Evolutionary conservation across 2,797 vertebrate genomes (phyloP).

Genomic region (Myiothlypis chrysogaster): DNA sequence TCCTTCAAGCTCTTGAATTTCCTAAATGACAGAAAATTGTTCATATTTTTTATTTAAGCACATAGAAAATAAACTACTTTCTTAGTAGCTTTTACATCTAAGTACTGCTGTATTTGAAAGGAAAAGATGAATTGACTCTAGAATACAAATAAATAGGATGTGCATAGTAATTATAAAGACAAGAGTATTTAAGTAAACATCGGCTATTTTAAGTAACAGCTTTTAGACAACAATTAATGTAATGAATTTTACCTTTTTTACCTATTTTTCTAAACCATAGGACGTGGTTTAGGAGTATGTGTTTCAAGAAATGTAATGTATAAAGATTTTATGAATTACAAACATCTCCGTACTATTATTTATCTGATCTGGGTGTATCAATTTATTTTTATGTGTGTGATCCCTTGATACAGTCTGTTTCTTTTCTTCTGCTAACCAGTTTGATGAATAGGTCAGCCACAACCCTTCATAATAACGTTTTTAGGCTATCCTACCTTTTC

Average conservation of each 20-base stretch:
- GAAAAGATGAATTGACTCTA: not conserved
- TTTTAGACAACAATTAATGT: not conserved
- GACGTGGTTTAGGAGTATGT: not conserved
- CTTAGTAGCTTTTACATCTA: not conserved
- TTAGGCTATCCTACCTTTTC: slow-evolving; percentile 21
- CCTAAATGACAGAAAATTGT: not conserved
- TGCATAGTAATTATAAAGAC: not conserved
- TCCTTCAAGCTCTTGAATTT: not conserved
- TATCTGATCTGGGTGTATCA: not conserved
- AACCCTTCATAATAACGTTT: not conserved
- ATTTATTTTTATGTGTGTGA: not conserved
- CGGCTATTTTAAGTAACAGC: not conserved
- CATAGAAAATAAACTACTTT: not conserved
- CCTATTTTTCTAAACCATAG: not conserved
- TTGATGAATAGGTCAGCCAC: not conserved
- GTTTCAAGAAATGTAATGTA: not conserved
- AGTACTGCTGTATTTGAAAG: not conserved
- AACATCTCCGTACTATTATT: not conserved
- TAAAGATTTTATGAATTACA: not conserved
- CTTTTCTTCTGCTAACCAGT: not conserved
- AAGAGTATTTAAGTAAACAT: not conserved
- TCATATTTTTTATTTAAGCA: not conserved
- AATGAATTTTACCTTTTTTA: fast-evolving
- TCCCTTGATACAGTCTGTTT: not conserved
- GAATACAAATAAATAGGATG: not conserved